These are phyloP conservation scores for Patiria miniata DNA, from an alignment of 35 echinoderm and acorn worm species.

Conservation along the genomic window DNA sequence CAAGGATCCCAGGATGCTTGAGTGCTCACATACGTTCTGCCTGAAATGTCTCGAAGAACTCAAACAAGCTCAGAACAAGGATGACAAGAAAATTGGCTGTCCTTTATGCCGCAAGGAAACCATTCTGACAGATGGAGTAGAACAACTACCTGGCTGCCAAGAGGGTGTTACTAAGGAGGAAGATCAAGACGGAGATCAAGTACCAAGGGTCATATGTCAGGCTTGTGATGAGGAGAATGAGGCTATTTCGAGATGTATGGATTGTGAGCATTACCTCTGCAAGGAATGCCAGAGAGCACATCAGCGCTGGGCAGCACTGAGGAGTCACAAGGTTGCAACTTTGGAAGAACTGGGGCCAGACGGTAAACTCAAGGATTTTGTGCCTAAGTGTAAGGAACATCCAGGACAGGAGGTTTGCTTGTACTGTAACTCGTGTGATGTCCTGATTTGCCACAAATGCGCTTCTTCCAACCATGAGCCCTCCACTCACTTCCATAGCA, in stretches of 20 bases:
- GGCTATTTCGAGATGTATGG: neutral
- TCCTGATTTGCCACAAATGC: neutral
- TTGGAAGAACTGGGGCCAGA: neutral
- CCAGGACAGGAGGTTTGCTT: neutral
- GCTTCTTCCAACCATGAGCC: neutral
- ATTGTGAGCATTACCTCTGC: slow-evolving; percentile 10
- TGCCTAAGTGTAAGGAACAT: neutral
- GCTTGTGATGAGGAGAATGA: slow-evolving; percentile 17
- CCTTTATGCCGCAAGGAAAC: neutral
- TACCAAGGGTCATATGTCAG: neutral
- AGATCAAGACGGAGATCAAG: neutral
- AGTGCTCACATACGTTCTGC: slow-evolving; percentile 7
- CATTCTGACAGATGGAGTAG: neutral
- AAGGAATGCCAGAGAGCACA: neutral
- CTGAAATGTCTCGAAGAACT: slow-evolving; percentile 25
- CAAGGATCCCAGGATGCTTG: neutral
- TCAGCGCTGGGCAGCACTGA: neutral
- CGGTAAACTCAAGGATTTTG: neutral
- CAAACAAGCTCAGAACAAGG: neutral
- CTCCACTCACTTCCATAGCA: neutral
- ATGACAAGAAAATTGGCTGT: neutral
- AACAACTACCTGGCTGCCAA: neutral
- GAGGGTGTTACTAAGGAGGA: neutral
- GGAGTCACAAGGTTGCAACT: neutral
- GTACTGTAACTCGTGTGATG: neutral